Percentiles rank a stretch among this genome's conserved stretches.
Conservation (phyloP, 30 jellyfish, hydroid and myxozoan genomes). For the Hydractinia echinata region DNA sequence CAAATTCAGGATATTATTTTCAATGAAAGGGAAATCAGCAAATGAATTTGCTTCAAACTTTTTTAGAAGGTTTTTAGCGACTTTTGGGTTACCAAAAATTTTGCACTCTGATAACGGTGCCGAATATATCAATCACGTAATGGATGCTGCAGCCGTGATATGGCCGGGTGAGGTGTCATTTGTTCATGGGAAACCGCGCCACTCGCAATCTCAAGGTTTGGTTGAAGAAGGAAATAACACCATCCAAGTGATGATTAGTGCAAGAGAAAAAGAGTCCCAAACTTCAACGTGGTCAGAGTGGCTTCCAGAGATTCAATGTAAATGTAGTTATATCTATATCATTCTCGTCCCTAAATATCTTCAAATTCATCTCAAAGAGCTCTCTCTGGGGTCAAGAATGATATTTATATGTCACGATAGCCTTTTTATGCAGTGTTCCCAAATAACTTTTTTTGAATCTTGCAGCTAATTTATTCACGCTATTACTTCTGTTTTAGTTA, state of each 20-base stretch:
- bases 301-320: constrained; percentile 17
- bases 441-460: too few species aligned
- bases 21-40: constrained; percentile 1
- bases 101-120: constrained; percentile 8
- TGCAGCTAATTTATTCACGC: too few species aligned
- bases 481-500: too few species aligned
- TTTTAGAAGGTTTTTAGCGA: neutral
- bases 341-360: too few species aligned
- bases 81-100: constrained; percentile 6
- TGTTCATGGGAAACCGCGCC: constrained; percentile 31
- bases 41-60: neutral
- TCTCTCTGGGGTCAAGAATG: too few species aligned
- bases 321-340: neutral
- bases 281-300: neutral
- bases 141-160: constrained; percentile 7
- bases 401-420: too few species aligned
- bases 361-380: too few species aligned
- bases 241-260: constrained; percentile 15
- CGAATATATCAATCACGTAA: neutral
- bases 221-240: constrained; percentile 30
- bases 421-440: too few species aligned
- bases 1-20: neutral
- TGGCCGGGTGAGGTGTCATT: constrained; percentile 35
- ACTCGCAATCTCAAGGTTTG: constrained; percentile 29
- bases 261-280: constrained; percentile 2